phyloP scores from a whole-genome alignment of 2,888 invertebrate species.

The Macropis europaea region DNA sequence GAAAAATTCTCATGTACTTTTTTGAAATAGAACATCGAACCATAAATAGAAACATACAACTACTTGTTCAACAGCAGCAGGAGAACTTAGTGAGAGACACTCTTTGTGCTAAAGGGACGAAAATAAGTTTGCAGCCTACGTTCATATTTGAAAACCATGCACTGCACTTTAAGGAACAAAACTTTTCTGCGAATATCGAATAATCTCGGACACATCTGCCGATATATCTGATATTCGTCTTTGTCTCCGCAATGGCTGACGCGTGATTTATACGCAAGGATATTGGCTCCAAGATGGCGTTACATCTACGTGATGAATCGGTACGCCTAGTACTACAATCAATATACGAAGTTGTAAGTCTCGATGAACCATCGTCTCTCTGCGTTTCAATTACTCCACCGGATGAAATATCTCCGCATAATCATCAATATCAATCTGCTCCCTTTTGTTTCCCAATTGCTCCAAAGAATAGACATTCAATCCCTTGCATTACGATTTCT shows the following conservation, averaged over 20 bases:
- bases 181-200: constrained; percentile 54
- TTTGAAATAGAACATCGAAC: too few species aligned
- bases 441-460: neutral
- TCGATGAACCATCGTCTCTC: constrained; percentile 5
- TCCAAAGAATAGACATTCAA: neutral
- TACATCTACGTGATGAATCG: constrained; percentile 65
- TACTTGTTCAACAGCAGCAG: too few species aligned
- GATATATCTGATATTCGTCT: constrained; percentile 66
- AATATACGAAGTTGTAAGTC: constrained; percentile 40
- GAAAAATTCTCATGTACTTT: too few species aligned
- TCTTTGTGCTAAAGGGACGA: constrained; percentile 9
- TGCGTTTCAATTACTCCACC: neutral
- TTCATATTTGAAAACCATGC: constrained; percentile 16
- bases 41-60: too few species aligned
- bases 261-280: constrained; percentile 68
- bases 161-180: constrained; percentile 25
- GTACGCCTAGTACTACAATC: constrained; percentile 50
- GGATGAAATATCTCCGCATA: neutral
- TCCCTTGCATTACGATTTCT: too few species aligned
- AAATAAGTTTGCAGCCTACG: neutral
- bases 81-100: too few species aligned
- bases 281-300: constrained; percentile 71
- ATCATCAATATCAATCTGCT: neutral
- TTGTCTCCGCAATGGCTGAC: constrained; percentile 67
- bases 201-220: constrained; percentile 60